A percentile compares a stretch with the other conserved stretches of the same genome.
phyloP scores from a whole-genome alignment of 2,113 vertebrate genomes.

The Mola mola region DNA sequence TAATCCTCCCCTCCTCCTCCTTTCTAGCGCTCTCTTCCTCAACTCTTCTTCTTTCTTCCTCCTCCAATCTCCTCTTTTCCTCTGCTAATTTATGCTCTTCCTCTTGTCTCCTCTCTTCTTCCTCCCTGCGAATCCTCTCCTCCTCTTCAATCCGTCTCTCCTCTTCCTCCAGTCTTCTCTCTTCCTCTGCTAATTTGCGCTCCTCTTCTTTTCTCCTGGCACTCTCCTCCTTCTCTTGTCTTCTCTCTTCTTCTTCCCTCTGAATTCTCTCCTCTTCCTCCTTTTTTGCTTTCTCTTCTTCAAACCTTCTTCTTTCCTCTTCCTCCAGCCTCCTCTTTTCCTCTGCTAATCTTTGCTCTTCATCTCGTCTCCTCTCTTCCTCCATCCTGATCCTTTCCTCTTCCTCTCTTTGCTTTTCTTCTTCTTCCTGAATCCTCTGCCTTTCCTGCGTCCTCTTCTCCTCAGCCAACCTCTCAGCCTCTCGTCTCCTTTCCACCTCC shows the following conservation, averaged over 20 bases:
- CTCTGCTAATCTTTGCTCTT: neutral
- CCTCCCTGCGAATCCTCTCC: constrained; percentile 4
- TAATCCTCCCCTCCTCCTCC: constrained; percentile 7
- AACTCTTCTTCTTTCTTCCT: neutral
- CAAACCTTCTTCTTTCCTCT: constrained; percentile 1
- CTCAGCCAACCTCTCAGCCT: constrained; percentile 13
- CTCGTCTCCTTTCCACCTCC: constrained; percentile 3
- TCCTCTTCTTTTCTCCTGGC: neutral
- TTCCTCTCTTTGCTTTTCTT: neutral
- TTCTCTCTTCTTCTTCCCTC: neutral
- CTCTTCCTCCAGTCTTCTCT: constrained; percentile 5
- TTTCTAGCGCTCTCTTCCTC: constrained; percentile 11
- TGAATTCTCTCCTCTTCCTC: neutral
- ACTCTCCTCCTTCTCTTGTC: neutral
- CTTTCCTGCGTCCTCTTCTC: neutral
- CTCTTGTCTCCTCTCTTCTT: neutral
- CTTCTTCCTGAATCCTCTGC: neutral
- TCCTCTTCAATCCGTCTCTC: constrained; percentile 6
- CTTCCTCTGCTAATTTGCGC: no score
- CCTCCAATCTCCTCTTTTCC: neutral
- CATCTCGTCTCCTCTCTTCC: neutral
- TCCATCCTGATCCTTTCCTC: neutral
- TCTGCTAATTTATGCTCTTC: constrained; percentile 5
- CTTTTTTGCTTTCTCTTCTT: neutral
- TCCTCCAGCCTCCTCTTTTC: neutral